Percentiles rank a stretch among this genome's conserved stretches.
Conservation (phyloP, 2,113 vertebrate genomes). For the Nothobranchius furzeri region DNA sequence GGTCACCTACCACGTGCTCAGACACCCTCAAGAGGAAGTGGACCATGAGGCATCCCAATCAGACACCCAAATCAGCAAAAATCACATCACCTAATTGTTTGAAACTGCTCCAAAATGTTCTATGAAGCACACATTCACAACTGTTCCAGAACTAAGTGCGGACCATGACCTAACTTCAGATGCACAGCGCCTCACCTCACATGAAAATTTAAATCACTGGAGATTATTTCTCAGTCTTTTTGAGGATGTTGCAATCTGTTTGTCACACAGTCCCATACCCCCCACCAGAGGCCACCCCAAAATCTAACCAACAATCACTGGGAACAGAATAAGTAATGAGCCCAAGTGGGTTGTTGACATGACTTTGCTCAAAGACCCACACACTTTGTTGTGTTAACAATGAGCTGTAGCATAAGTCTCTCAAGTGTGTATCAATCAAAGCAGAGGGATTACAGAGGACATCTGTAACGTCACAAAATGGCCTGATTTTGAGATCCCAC, state of each 20-base stretch:
- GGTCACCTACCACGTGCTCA: no score
- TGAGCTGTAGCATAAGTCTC: constrained; percentile 28
- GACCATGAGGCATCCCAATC: no score
- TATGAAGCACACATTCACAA: not conserved
- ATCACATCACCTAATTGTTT: no score
- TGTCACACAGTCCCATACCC: not conserved
- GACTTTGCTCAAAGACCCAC: constrained; percentile 8
- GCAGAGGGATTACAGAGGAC: constrained; percentile 46
- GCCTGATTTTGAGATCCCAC: no score
- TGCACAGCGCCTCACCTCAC: not conserved
- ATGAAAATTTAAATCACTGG: not conserved
- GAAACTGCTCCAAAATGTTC: not conserved
- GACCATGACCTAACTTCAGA: not conserved
- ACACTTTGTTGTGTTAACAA: constrained; percentile 34
- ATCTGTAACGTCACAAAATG: no score
- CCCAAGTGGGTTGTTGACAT: constrained; percentile 19
- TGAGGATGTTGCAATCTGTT: not conserved
- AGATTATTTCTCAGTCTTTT: no score
- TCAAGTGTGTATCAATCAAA: constrained; percentile 39
- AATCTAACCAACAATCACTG: no score
- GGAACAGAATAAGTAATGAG: constrained; percentile 25
- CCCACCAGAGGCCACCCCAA: not conserved
- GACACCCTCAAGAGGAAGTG: no score
- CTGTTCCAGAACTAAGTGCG: not conserved
- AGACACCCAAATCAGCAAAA: no score